Evolutionary conservation across 1,140 invertebrate genomes (phyloP).

Genomic region (Drosophila auraria): DNA sequence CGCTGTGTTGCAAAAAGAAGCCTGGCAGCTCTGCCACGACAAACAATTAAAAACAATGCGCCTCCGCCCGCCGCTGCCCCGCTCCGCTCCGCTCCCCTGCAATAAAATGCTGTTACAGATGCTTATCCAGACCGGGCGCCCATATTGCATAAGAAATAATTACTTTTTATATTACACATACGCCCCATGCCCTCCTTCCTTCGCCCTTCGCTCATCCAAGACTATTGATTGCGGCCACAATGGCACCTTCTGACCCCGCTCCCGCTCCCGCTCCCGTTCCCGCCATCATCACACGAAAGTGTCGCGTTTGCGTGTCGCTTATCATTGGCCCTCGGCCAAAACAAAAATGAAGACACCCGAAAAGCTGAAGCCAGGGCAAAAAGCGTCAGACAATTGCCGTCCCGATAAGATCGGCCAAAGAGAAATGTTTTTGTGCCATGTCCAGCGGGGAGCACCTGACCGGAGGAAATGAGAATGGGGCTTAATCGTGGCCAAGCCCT

Average conservation of each 20-base stretch:
- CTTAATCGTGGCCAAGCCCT: constrained; percentile 61
- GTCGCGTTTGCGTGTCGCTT: constrained; percentile 73
- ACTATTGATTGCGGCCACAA: constrained; percentile 73
- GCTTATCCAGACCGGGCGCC: constrained; percentile 55
- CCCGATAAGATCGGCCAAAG: constrained; percentile 71
- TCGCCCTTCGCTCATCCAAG: constrained; percentile 41
- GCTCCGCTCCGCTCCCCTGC: constrained; percentile 8
- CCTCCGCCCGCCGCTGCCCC: constrained; percentile 17
- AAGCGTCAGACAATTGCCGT: constrained; percentile 79
- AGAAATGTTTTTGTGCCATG: constrained; percentile 58
- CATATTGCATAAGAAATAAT: constrained; percentile 83
- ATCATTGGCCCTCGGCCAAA: constrained; percentile 47
- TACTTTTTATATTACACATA: constrained; percentile 82
- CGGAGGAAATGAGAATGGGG: constrained; percentile 8
- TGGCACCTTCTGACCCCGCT: constrained; percentile 19
- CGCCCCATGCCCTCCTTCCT: constrained; percentile 38
- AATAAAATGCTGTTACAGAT: constrained; percentile 82
- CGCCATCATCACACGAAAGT: constrained; percentile 30
- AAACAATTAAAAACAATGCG: constrained; percentile 82
- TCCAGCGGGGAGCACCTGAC: constrained; percentile 44
- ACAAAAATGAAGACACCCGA: constrained; percentile 52
- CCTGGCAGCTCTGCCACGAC: constrained; percentile 65
- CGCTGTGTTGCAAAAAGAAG: constrained; percentile 52
- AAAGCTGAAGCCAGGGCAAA: constrained; percentile 43
- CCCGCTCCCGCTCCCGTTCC: not conserved